Percentiles rank a stretch among this genome's conserved stretches.
Conservation (phyloP, 2,888 invertebrate species). For the Allophyes oxyacanthae region DNA sequence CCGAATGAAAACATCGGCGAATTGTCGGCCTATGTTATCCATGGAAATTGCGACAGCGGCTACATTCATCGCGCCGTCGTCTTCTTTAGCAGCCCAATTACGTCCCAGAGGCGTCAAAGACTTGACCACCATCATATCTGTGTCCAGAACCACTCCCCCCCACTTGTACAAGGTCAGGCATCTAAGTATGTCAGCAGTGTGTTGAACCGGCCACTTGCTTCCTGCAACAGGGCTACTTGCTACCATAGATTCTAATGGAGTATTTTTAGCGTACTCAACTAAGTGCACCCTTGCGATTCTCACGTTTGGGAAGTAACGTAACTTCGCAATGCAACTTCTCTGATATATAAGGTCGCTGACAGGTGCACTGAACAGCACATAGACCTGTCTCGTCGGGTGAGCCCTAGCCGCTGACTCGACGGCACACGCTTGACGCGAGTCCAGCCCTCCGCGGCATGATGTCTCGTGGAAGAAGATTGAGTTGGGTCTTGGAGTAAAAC, state of each 20-base stretch:
- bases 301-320: conserved; percentile 35
- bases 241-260: conserved; percentile 89
- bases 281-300: conserved; percentile 50
- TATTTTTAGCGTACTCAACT: conserved; percentile 82
- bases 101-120: conserved; percentile 85
- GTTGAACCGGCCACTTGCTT: conserved; percentile 84
- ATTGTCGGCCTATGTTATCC: conserved; percentile 61
- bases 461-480: conserved; percentile 92
- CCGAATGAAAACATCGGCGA: conserved; percentile 37
- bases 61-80: conserved; percentile 89
- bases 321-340: conserved; percentile 30
- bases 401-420: conserved; percentile 91
- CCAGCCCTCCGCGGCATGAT: conserved; percentile 88
- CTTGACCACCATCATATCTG: conserved; percentile 92
- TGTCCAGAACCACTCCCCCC: conserved; percentile 93
- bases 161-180: conserved; percentile 92
- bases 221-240: conserved; percentile 79
- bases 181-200: conserved; percentile 91
- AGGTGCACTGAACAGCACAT: conserved; percentile 80
- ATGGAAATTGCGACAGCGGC: conserved; percentile 90
- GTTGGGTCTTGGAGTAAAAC: conserved; percentile 63
- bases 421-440: conserved; percentile 91
- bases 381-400: conserved; percentile 88
- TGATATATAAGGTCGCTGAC: conserved; percentile 23
- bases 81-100: conserved; percentile 90